Percentiles rank a stretch among this genome's conserved stretches.
These are phyloP conservation scores for Tinea pellionella DNA, from an alignment of 2,888 invertebrate species.

Conservation along the genomic window DNA sequence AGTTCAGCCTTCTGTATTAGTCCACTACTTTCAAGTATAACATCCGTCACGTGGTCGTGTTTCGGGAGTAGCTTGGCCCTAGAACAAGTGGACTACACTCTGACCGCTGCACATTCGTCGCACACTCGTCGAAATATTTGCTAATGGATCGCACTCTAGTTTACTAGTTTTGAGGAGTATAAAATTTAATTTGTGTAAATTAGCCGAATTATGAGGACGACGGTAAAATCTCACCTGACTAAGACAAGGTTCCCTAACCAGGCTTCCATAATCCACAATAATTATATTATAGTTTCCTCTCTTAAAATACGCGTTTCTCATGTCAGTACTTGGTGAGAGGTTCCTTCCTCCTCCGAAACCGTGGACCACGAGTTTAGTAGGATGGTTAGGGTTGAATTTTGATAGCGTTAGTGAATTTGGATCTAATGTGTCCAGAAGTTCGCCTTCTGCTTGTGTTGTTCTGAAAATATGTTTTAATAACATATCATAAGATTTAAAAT, in stretches of 20 bases:
- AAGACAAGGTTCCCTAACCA: conserved; percentile 86
- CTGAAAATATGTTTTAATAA: conserved; percentile 40
- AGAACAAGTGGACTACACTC: too few species aligned
- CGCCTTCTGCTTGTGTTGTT: conserved; percentile 79
- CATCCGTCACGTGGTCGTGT: too few species aligned
- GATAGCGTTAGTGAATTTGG: conserved; percentile 78
- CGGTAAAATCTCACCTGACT: conserved; percentile 75
- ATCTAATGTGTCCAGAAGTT: conserved; percentile 76
- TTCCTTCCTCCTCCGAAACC: conserved; percentile 90
- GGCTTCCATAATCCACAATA: conserved; percentile 84
- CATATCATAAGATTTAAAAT: background rate
- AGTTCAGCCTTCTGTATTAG: too few species aligned
- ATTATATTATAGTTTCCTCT: conserved; percentile 86
- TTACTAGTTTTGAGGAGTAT: too few species aligned
- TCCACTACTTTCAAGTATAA: too few species aligned
- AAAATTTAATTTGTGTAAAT: too few species aligned
- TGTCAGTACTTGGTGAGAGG: conserved; percentile 85
- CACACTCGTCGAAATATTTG: too few species aligned
- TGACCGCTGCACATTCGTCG: too few species aligned
- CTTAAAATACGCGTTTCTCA: conserved; percentile 84
- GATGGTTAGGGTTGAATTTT: conserved; percentile 80
- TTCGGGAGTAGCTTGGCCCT: too few species aligned
- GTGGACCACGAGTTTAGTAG: conserved; percentile 90
- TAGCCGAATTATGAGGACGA: too few species aligned
- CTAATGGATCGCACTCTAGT: too few species aligned